Conservation (phyloP, 2,797 vertebrate species). For the Spea hammondii region DNA sequence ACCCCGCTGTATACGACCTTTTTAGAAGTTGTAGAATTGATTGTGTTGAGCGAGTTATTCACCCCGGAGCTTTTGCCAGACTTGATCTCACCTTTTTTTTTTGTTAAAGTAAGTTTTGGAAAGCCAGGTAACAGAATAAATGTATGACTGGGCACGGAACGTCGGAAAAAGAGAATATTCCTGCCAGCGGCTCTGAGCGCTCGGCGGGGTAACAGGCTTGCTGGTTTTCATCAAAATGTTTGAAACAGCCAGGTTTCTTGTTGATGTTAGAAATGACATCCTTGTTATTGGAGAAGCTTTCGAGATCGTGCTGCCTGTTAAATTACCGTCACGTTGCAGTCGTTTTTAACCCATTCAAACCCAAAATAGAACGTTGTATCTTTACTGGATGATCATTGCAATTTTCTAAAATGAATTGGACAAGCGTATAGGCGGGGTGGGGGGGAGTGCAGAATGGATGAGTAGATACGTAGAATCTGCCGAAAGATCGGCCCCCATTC, state of each 20-base stretch:
- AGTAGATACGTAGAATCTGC: too few relatives aligned
- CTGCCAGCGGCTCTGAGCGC: slow-evolving; percentile 44
- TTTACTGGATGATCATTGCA: too few relatives aligned
- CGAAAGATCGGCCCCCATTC: too few relatives aligned
- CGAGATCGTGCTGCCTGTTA: background rate
- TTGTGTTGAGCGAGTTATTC: too few relatives aligned
- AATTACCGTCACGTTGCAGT: background rate
- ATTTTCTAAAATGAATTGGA: too few relatives aligned
- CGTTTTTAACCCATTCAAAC: background rate
- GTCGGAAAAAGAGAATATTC: slow-evolving; percentile 54
- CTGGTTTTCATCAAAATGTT: slow-evolving; percentile 24
- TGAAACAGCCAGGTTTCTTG: slow-evolving; percentile 25
- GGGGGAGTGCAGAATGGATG: too few relatives aligned
- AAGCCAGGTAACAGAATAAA: slow-evolving; percentile 50
- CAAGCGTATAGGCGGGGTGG: too few relatives aligned
- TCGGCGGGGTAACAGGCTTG: background rate
- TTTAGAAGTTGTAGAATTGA: too few relatives aligned
- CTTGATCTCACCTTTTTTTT: slow-evolving; percentile 55
- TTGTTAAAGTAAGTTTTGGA: slow-evolving; percentile 45
- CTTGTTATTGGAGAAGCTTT: slow-evolving; percentile 3
- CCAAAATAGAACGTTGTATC: background rate
- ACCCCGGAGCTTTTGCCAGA: slow-evolving; percentile 42
- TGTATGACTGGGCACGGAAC: slow-evolving; percentile 29
- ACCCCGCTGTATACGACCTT: too few relatives aligned
- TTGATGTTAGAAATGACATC: slow-evolving; percentile 22